Evolutionary conservation across 2,113 vertebrate species (phyloP).

Genomic region (Varanus komodoensis): DNA sequence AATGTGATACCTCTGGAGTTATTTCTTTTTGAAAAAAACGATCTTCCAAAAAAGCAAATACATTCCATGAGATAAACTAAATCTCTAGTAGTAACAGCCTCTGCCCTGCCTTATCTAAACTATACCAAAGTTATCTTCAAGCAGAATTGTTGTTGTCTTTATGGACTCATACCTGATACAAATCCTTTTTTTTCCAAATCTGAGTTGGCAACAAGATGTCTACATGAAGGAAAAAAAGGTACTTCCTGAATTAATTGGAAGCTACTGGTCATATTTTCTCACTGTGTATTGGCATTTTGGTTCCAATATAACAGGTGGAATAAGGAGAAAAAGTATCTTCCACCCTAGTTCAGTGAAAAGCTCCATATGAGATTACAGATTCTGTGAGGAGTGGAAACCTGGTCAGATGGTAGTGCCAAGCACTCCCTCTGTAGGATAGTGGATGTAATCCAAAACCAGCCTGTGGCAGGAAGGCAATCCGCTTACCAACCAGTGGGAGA

Average conservation of each 20-base stretch:
- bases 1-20: not conserved
- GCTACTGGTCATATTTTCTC: constrained; percentile 20
- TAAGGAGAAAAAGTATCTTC: constrained; percentile 19
- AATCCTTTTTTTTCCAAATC: not conserved
- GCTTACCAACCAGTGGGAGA: constrained; percentile 41
- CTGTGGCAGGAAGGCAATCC: constrained; percentile 49
- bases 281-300: constrained; percentile 22
- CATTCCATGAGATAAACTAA: not conserved
- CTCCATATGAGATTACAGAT: constrained; percentile 42
- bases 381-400: constrained; percentile 26
- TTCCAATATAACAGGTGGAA: constrained; percentile 20
- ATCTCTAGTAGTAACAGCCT: not conserved
- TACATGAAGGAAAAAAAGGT: not conserved
- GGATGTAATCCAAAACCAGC: constrained; percentile 48
- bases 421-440: constrained; percentile 52
- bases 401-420: constrained; percentile 26
- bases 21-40: not conserved
- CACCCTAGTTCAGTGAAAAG: constrained; percentile 41
- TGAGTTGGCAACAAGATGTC: not conserved
- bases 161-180: not conserved
- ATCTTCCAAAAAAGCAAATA: not conserved
- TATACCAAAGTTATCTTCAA: not conserved
- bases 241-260: constrained; percentile 24
- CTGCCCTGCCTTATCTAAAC: not conserved
- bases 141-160: not conserved